Percentiles rank a stretch among this genome's conserved stretches.
phyloP scores from a whole-genome alignment of 2,888 invertebrate species.

The Drosophila flavopinicola region DNA sequence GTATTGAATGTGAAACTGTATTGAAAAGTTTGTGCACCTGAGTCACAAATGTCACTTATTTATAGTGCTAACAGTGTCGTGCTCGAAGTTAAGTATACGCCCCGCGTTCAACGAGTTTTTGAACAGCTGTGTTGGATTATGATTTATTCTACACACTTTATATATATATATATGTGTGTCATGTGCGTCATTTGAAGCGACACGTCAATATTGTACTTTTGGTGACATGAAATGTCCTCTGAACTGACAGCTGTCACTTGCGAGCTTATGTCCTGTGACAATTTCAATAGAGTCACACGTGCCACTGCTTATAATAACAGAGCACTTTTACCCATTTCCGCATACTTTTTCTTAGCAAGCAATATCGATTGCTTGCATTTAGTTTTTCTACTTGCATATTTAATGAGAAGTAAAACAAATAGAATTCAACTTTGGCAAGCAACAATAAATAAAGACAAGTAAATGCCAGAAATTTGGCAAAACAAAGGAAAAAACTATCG shows the following conservation, averaged over 20 bases:
- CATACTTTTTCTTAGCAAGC: not conserved
- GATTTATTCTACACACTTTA: not conserved
- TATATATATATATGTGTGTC: too few relatives aligned
- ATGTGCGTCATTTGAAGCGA: constrained; percentile 34
- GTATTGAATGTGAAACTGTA: constrained; percentile 9
- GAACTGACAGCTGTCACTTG: constrained; percentile 61
- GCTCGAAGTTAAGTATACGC: constrained; percentile 31
- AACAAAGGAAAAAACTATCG: too few relatives aligned
- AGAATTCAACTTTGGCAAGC: too few relatives aligned
- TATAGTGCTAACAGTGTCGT: constrained; percentile 24
- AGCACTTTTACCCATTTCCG: not conserved
- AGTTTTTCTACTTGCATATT: too few relatives aligned
- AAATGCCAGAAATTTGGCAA: too few relatives aligned
- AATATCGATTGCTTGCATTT: too few relatives aligned
- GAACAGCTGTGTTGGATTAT: constrained; percentile 37
- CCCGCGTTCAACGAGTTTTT: too few relatives aligned
- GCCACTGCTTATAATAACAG: constrained; percentile 10
- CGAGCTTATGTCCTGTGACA: constrained; percentile 19
- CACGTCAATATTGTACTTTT: constrained; percentile 23
- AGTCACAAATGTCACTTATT: constrained; percentile 38
- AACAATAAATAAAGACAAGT: too few relatives aligned
- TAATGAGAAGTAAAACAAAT: too few relatives aligned
- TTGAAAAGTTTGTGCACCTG: constrained; percentile 37
- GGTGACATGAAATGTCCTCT: constrained; percentile 50
- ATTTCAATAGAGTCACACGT: constrained; percentile 22